These are phyloP conservation scores for Acrossocheilus fasciatus DNA, from an alignment of 2,797 vertebrate genomes.

Conservation along the genomic window DNA sequence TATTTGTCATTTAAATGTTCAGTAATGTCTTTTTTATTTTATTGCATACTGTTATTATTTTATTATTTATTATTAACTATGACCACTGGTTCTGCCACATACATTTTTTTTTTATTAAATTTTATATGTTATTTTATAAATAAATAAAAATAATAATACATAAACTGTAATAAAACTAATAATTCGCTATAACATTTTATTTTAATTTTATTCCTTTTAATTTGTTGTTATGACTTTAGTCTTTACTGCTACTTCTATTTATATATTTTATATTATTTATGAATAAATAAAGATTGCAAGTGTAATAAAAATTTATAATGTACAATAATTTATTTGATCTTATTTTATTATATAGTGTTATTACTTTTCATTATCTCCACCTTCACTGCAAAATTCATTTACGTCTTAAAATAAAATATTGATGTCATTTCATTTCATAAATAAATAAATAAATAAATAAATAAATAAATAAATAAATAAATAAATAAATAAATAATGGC, in stretches of 20 bases:
- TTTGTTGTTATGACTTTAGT: background rate
- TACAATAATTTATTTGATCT: background rate
- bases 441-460: background rate
- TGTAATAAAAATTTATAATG: background rate
- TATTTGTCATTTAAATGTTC: background rate
- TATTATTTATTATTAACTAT: background rate
- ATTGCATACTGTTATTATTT: background rate
- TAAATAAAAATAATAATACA: background rate
- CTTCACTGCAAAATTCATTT: background rate
- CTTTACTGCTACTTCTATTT: background rate
- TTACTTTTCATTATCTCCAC: background rate
- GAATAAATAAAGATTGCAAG: background rate
- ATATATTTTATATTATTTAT: background rate
- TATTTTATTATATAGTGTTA: background rate
- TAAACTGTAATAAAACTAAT: background rate
- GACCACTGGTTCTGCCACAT: background rate
- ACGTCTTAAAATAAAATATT: background rate
- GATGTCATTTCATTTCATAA: background rate
- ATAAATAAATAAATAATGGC: background rate
- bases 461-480: background rate
- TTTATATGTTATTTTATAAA: background rate
- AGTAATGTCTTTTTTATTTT: background rate
- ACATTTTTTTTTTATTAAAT: background rate
- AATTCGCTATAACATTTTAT: background rate
- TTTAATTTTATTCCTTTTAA: background rate